Evolutionary conservation across 1,140 invertebrate genomes (phyloP), one percentile per base, ranked within the genome.

Genomic region (Stenopsyche tienmushanensis): DNA sequence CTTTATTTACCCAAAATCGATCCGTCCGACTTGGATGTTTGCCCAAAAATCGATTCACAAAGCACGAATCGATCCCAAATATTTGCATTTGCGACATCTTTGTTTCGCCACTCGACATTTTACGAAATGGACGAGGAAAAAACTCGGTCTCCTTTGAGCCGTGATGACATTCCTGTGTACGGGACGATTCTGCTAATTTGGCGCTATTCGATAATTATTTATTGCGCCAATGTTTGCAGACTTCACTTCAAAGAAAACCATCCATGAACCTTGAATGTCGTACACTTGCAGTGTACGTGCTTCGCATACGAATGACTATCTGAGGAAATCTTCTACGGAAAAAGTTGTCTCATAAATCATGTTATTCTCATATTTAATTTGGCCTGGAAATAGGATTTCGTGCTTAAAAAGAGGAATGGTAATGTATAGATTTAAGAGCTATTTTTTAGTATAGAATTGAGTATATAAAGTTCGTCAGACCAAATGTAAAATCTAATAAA

Each of bases 1-100:
- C 47, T 18, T 20, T 50, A 20, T 50, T 50, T 50, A 13, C 21
- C 47, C 47, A 17, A 44, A 44, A 44, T 44, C 3, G n/a, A n/a
- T n/a, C n/a, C n/a, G 13, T 17, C 41, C 41, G 41, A 44, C 39
- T 17, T 18, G 26, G 17, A 54, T 34, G 52, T 54, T 54, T 54
- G 54, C 24, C 54, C 34, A 57, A 15, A n/a, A 34, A 39, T 57
- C 54, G 54, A 57, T 57, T 29, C 15, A n/a, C n/a, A 20, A 57
- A 21, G 21, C 54, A 57, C 15, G 54, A 57, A 17, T 29, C 34
- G 54, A 57, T 42, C 39, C 24, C 39, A 57, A 57, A 57, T 57
- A 57, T 57, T 57, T 20, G 26, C 29, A 25, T 34, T n/a, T 9
- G 3, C n/a, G 34, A 23, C 21, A 29, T 34, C 54, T 42, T 57